These are phyloP conservation scores for Oxystoma pomonae DNA, from an alignment of 2,888 invertebrate species.

Conservation along the genomic window DNA sequence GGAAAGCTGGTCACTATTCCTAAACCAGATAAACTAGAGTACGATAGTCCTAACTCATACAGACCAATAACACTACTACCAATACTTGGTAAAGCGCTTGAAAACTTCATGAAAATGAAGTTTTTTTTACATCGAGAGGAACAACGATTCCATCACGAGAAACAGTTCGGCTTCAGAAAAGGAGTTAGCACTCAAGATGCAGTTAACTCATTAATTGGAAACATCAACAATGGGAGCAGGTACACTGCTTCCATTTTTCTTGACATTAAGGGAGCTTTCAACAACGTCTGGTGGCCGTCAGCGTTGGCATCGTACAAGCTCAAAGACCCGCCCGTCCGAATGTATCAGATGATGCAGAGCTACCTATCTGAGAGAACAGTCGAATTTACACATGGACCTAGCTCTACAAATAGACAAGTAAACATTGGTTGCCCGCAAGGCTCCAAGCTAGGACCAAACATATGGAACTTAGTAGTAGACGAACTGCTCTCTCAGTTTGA, in stretches of 20 bases:
- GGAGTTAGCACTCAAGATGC: background rate
- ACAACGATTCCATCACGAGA: background rate
- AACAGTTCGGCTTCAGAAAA: background rate
- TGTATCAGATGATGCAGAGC: conserved; percentile 4
- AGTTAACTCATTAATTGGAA: background rate
- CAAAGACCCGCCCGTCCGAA: background rate
- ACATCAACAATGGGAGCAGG: background rate
- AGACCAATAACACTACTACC: background rate
- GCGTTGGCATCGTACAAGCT: background rate
- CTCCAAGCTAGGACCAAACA: background rate
- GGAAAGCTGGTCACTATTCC: background rate
- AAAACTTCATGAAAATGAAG: background rate
- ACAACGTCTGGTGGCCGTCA: conserved; percentile 15
- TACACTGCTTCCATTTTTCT: conserved; percentile 7
- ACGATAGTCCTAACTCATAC: background rate
- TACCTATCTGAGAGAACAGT: conserved; percentile 6
- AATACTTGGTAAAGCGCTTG: background rate
- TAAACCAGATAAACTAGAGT: background rate
- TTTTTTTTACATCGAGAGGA: background rate
- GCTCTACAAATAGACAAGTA: background rate
- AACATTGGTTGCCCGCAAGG: conserved; percentile 4
- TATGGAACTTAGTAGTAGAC: background rate
- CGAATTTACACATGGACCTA: background rate
- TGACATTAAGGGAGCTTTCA: conserved; percentile 14
- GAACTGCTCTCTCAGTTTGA: background rate